phyloP scores from a whole-genome alignment of 2,113 vertebrate species.

The Alexandromys fortis region DNA sequence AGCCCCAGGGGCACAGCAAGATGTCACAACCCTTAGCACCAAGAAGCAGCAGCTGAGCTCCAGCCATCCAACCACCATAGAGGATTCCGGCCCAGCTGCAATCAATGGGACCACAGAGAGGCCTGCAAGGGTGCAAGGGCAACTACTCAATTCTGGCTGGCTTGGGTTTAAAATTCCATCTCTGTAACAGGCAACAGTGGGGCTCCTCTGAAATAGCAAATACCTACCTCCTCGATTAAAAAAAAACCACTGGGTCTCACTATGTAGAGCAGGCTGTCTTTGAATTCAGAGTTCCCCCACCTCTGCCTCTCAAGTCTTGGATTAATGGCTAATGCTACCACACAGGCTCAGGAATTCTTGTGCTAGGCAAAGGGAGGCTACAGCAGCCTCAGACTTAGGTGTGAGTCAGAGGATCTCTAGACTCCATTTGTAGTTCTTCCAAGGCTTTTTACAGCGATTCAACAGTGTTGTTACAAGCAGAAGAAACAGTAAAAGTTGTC shows the following conservation, averaged over 20 bases:
- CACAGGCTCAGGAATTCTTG: background rate
- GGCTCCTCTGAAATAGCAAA: slow-evolving; percentile 17
- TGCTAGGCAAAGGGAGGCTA: background rate
- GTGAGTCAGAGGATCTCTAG: background rate
- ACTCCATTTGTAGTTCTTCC: slow-evolving; percentile 18
- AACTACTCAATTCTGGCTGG: background rate
- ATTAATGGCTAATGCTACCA: background rate
- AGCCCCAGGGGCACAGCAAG: background rate
- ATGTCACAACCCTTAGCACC: background rate
- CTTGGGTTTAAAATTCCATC: background rate
- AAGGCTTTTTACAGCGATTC: background rate
- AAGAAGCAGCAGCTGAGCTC: background rate
- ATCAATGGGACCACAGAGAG: background rate
- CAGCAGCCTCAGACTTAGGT: background rate
- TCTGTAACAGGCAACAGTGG: background rate
- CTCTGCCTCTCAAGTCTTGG: background rate
- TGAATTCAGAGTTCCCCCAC: background rate
- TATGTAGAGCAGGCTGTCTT: background rate
- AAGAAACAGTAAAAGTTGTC: slow-evolving; percentile 14
- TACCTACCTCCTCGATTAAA: background rate
- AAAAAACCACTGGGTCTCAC: too few species aligned
- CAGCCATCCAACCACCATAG: background rate
- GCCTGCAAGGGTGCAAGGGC: background rate
- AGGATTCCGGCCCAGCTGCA: background rate
- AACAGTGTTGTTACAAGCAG: background rate